Base-by-base conservation (phyloP, 2,797 vertebrate species). In the Danio jaintianensis region DNA sequence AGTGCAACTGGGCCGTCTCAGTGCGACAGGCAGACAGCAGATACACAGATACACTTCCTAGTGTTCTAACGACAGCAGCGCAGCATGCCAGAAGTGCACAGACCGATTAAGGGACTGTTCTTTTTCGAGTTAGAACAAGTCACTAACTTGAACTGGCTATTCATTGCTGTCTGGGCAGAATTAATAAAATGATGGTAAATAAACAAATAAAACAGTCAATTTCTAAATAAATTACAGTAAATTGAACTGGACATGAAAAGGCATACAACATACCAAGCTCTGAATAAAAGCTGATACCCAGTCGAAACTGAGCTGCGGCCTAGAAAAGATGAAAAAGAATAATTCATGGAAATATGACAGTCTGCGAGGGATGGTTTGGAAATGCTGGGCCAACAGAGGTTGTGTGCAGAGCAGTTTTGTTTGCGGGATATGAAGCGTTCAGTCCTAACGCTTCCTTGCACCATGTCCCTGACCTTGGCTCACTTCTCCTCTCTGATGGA, bases 1-100 rank as follows among this genome's bases (percentile, higher is more conserved):
- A 62, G 76, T 73, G 81, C 29, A 75, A 80, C 84, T 79, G 90
- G 89, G 88, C 87, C 90, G 85, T 88, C 86, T 90, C 84, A 82
- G 81, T 78, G 73, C 29, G 70, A 89, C 89, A 87, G 79, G 86
- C 90, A 82, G 89, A 87, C 85, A 70, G 85, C 76, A n/a, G n/a
- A n/a, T n/a, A n/a, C n/a, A 81, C 82, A 78, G 82, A 74, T 88
- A 81, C 50, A 50, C 70, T 83, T 74, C 42, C 78, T 75, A 78
- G 56, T 59, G 62, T 56, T 87, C 83, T 63, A 85, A 79, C 74
- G 82, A 86, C 85, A 80, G 85, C 84, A 85, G 79, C 83, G 81
- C 71, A 76, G 67, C 59, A 12, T 15, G n/a, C 85, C 84, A 81
- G 82, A 74, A 3, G 4, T 64, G 78, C 83, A 66, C 75, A 4